phyloP scores from a whole-genome alignment of 2,888 invertebrate species.

The Shargacucullia verbasci region DNA sequence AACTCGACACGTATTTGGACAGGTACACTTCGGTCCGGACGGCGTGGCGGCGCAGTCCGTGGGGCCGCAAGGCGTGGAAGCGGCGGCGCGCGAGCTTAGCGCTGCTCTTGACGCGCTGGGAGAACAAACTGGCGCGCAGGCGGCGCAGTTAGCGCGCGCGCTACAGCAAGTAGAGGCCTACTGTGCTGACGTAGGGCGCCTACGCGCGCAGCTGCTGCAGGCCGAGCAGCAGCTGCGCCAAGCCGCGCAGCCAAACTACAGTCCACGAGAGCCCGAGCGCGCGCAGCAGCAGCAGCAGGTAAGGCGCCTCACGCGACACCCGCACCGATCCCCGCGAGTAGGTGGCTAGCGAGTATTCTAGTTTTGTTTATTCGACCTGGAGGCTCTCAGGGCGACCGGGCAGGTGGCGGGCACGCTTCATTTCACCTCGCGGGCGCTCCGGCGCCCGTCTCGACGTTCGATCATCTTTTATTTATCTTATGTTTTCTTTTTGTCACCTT shows the following conservation, averaged over 20 bases:
- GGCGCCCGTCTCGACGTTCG: slow-evolving; percentile 57
- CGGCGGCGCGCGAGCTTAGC: slow-evolving; percentile 90
- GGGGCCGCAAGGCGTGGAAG: slow-evolving; percentile 95
- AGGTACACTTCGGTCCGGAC: slow-evolving; percentile 97
- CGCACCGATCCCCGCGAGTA: slow-evolving; percentile 67
- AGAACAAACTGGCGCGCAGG: slow-evolving; percentile 90
- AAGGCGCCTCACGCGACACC: slow-evolving; percentile 78
- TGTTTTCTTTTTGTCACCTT: slow-evolving; percentile 83
- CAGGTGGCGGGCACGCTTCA: slow-evolving; percentile 69
- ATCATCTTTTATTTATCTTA: slow-evolving; percentile 73
- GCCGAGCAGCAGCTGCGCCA: slow-evolving; percentile 96
- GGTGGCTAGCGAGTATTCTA: slow-evolving; percentile 81
- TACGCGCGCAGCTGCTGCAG: slow-evolving; percentile 95
- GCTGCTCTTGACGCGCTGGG: slow-evolving; percentile 92
- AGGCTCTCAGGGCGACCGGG: slow-evolving; percentile 68
- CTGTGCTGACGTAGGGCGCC: slow-evolving; percentile 95
- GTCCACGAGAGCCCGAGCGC: slow-evolving; percentile 94
- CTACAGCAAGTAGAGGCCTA: slow-evolving; percentile 96
- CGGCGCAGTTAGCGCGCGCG: slow-evolving; percentile 92
- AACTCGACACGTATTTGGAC: slow-evolving; percentile 32
- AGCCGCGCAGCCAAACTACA: slow-evolving; percentile 94
- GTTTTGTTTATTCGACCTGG: slow-evolving; percentile 74
- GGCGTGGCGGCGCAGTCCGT: slow-evolving; percentile 91
- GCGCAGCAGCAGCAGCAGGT: slow-evolving; percentile 96
- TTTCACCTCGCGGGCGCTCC: slow-evolving; percentile 70